phyloP scores from a whole-genome alignment of 1,140 invertebrate species.

The Conus ventricosus region DNA sequence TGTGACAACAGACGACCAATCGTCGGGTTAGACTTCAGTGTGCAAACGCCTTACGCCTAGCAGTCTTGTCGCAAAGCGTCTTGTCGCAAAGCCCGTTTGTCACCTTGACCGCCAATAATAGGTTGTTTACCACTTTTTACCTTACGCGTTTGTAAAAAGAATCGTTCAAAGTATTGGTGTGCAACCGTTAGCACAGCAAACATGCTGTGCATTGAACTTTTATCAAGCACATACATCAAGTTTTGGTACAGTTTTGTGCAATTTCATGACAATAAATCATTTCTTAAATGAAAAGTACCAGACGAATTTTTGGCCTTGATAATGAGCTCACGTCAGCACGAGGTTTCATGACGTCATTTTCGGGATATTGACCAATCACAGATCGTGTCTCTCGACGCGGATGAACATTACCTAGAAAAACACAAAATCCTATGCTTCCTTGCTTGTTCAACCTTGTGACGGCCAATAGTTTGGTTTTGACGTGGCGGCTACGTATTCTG shows the following conservation, averaged over 20 bases:
- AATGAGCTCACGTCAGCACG: slow-evolving; percentile 45
- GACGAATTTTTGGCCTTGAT: slow-evolving; percentile 31
- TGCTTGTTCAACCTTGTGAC: slow-evolving; percentile 81
- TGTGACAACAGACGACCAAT: too few species aligned
- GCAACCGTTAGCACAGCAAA: not conserved
- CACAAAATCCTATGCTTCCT: slow-evolving; percentile 50
- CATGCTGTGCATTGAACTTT: not conserved
- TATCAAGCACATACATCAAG: not conserved
- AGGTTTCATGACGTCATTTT: slow-evolving; percentile 55
- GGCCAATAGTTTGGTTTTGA: slow-evolving; percentile 92
- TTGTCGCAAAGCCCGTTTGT: not conserved
- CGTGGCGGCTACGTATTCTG: slow-evolving; percentile 94
- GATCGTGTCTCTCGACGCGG: slow-evolving; percentile 31
- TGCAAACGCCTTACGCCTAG: too few species aligned
- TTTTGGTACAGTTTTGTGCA: not conserved
- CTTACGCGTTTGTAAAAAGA: not conserved
- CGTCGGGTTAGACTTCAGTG: too few species aligned
- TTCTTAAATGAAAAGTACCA: not conserved
- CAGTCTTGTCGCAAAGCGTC: too few species aligned
- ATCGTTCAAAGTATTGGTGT: not conserved
- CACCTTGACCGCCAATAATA: not conserved
- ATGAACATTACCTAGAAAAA: slow-evolving; percentile 36
- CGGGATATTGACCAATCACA: slow-evolving; percentile 48
- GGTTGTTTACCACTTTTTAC: not conserved
- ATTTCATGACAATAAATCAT: not conserved